A percentile compares a stretch with the other conserved stretches of the same genome.
phyloP scores from a whole-genome alignment of 1,140 invertebrate species.

The Heliconius nattereri region DNA sequence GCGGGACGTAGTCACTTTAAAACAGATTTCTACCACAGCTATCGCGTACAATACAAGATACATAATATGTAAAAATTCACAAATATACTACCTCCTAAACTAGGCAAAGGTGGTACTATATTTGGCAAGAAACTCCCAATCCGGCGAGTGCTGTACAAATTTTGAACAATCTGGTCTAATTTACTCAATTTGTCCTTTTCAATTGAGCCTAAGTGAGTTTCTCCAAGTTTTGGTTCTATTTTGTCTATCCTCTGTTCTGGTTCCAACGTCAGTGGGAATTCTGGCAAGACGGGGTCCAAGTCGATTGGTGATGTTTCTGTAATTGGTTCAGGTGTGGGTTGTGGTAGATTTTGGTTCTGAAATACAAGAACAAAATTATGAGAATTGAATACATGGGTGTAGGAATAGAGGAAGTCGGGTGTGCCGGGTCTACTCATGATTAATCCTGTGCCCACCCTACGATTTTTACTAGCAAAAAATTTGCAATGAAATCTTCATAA shows the following conservation, averaged over 20 bases:
- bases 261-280: slow-evolving; percentile 29
- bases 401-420: too few relatives aligned
- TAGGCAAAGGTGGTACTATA: slow-evolving; percentile 35
- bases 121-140: slow-evolving; percentile 52
- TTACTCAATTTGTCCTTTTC: slow-evolving; percentile 72
- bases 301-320: slow-evolving; percentile 51
- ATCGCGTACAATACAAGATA: too few relatives aligned
- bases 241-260: slow-evolving; percentile 30
- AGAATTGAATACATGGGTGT: too few relatives aligned
- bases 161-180: slow-evolving; percentile 73
- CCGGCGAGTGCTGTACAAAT: slow-evolving; percentile 70
- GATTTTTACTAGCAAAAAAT: too few relatives aligned
- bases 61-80: too few relatives aligned
- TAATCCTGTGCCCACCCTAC: too few relatives aligned
- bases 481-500: too few relatives aligned
- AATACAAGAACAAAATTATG: slow-evolving; percentile 4
- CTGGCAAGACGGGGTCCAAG: slow-evolving; percentile 39
- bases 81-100: slow-evolving; percentile 48
- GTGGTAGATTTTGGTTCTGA: slow-evolving; percentile 56
- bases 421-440: too few relatives aligned
- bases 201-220: slow-evolving; percentile 26
- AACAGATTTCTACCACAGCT: too few relatives aligned
- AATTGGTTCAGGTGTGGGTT: slow-evolving; percentile 40
- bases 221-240: slow-evolving; percentile 36
- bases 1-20: too few relatives aligned